phyloP scores from a whole-genome alignment of 2,113 vertebrate genomes.

The Thalassoma bifasciatum region DNA sequence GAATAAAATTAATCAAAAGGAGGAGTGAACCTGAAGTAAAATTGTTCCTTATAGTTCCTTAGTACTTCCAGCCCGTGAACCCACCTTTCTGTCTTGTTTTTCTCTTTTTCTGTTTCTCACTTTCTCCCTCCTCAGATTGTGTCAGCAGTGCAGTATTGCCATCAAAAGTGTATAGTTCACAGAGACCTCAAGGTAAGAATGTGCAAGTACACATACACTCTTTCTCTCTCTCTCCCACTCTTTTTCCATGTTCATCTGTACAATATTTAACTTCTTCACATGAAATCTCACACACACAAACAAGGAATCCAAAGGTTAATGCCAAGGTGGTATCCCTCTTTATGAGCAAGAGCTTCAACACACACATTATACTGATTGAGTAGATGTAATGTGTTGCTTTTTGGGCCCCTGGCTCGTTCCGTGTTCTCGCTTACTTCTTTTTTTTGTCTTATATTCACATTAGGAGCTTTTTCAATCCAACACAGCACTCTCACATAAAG shows the following conservation, averaged over 20 bases:
- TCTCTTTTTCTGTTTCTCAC: neutral
- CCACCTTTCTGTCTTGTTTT: neutral
- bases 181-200: constrained; percentile 92
- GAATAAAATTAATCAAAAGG: too few relatives aligned
- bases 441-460: neutral
- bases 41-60: too few relatives aligned
- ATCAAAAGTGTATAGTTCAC: constrained; percentile 94
- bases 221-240: neutral
- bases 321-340: constrained; percentile 32
- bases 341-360: neutral
- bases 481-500: neutral
- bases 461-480: neutral
- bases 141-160: constrained; percentile 95
- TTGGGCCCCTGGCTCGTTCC: neutral
- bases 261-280: constrained; percentile 43
- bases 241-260: constrained; percentile 29
- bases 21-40: too few relatives aligned
- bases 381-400: too few relatives aligned
- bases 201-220: neutral
- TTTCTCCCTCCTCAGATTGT: constrained; percentile 85
- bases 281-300: constrained; percentile 25
- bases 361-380: too few relatives aligned
- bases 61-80: too few relatives aligned
- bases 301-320: constrained; percentile 28
- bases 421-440: too few relatives aligned